Percentiles rank a stretch among this genome's conserved stretches.
These are phyloP conservation scores for Martes martes DNA, from an alignment of 2,113 vertebrate species.

Conservation along the genomic window DNA sequence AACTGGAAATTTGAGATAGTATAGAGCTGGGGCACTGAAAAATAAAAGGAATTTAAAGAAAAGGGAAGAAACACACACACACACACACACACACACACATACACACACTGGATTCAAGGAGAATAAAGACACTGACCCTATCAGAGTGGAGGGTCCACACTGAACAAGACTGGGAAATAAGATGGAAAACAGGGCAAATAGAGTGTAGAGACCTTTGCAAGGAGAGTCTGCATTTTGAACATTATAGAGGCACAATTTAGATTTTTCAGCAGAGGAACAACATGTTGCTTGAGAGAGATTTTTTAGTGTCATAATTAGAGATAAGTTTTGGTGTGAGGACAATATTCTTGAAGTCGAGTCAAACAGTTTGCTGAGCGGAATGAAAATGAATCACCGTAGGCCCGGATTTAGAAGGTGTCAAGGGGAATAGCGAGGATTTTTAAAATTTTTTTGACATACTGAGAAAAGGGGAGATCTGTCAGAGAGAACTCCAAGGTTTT, in stretches of 20 bases:
- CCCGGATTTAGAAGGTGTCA: conserved; percentile 11
- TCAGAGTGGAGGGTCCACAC: not conserved
- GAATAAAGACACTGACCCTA: not conserved
- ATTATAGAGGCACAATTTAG: not conserved
- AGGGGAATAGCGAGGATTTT: not conserved
- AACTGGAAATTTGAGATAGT: not conserved
- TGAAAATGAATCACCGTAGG: not conserved
- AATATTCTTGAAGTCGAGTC: conserved; percentile 21
- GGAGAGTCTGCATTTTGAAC: not conserved
- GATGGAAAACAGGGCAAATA: not conserved
- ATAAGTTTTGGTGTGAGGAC: not conserved
- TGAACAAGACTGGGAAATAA: not conserved
- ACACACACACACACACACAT: too few relatives aligned
- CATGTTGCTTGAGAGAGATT: not conserved
- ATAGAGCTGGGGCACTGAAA: not conserved
- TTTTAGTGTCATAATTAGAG: not conserved
- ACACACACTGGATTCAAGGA: not conserved
- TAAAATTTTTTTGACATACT: conserved; percentile 13
- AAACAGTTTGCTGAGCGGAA: not conserved
- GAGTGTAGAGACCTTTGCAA: accelerated
- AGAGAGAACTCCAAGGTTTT: conserved; percentile 36
- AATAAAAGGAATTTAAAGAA: not conserved
- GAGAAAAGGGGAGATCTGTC: conserved; percentile 22
- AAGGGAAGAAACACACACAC: not conserved
- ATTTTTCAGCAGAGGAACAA: not conserved